Conservation (phyloP, 2,888 invertebrate species). For the Lycaena phlaeas region DNA sequence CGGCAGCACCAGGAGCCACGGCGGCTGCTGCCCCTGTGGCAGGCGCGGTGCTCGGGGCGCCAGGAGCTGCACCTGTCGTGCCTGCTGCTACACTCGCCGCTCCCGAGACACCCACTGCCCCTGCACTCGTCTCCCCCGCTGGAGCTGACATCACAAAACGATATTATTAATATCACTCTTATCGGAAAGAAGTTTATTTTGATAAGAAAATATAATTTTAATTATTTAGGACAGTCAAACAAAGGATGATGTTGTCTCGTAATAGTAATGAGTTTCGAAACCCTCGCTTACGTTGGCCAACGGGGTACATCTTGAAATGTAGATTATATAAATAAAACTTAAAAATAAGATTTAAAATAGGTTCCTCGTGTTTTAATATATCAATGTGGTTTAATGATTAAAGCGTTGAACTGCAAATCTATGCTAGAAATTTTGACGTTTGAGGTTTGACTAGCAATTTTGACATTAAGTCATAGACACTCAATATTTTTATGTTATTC, state of each 20-base stretch:
- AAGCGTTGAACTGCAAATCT: slow-evolving; percentile 32
- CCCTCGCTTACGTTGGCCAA: slow-evolving; percentile 60
- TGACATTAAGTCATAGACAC: slow-evolving; percentile 23
- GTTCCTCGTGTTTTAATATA: slow-evolving; percentile 36
- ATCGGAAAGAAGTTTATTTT: slow-evolving; percentile 9
- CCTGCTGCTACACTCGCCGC: slow-evolving; percentile 75
- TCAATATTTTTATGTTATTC: background rate
- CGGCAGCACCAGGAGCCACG: slow-evolving; percentile 52
- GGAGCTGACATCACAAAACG: slow-evolving; percentile 38
- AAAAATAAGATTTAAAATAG: slow-evolving; percentile 35
- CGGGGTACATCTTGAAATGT: slow-evolving; percentile 58
- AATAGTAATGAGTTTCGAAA: slow-evolving; percentile 18
- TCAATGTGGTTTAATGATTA: slow-evolving; percentile 43
- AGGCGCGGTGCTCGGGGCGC: slow-evolving; percentile 58
- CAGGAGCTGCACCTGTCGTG: slow-evolving; percentile 63
- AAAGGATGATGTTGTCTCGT: slow-evolving; percentile 47
- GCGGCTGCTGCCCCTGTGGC: slow-evolving; percentile 59
- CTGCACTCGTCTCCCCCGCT: slow-evolving; percentile 67
- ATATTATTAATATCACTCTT: slow-evolving; percentile 5
- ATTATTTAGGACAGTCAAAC: slow-evolving; percentile 62
- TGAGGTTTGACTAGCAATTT: slow-evolving; percentile 29
- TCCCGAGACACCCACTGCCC: slow-evolving; percentile 52
- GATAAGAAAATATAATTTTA: slow-evolving; percentile 15
- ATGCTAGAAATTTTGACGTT: slow-evolving; percentile 26
- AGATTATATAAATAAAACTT: slow-evolving; percentile 40